These are phyloP conservation scores for Zosterops hypoxanthus DNA, from an alignment of 2,113 vertebrate species.

Conservation along the genomic window DNA sequence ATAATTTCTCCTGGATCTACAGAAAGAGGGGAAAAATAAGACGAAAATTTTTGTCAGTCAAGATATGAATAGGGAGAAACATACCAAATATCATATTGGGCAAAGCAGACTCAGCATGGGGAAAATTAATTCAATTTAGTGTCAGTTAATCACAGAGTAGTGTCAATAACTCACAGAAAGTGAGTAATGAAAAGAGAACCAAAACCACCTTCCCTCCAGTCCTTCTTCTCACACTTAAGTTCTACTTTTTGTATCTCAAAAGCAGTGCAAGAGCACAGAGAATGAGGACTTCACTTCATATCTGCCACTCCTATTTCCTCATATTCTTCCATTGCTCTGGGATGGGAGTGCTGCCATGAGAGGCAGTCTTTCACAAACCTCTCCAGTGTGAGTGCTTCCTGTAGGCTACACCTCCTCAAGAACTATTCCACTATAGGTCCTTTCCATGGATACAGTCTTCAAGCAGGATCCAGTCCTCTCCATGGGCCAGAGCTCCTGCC, in stretches of 20 bases:
- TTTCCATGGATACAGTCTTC: not conserved
- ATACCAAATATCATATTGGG: not conserved
- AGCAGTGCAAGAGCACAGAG: not conserved
- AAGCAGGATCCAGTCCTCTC: not conserved
- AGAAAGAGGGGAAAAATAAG: not conserved
- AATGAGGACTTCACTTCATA: not conserved
- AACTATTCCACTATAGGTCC: fast-evolving
- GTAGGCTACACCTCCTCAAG: fast-evolving
- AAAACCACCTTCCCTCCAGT: not conserved
- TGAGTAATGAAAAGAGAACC: not conserved
- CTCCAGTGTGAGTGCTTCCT: fast-evolving
- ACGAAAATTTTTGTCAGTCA: not conserved
- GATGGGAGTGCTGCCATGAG: fast-evolving
- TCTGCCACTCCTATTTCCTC: not conserved
- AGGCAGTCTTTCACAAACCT: not conserved
- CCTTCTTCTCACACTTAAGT: not conserved
- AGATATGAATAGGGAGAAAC: not conserved
- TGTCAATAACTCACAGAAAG: not conserved
- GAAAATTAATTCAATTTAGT: not conserved
- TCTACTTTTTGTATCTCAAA: not conserved
- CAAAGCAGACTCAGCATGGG: not conserved
- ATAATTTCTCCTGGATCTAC: not conserved
- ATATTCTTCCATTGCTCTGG: fast-evolving
- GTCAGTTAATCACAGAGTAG: not conserved
- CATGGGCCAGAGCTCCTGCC: not conserved